A percentile compares a stretch with the other conserved stretches of the same genome.
Evolutionary conservation across 2,113 vertebrate genomes (phyloP).

Genomic region (Glaucomys volans): DNA sequence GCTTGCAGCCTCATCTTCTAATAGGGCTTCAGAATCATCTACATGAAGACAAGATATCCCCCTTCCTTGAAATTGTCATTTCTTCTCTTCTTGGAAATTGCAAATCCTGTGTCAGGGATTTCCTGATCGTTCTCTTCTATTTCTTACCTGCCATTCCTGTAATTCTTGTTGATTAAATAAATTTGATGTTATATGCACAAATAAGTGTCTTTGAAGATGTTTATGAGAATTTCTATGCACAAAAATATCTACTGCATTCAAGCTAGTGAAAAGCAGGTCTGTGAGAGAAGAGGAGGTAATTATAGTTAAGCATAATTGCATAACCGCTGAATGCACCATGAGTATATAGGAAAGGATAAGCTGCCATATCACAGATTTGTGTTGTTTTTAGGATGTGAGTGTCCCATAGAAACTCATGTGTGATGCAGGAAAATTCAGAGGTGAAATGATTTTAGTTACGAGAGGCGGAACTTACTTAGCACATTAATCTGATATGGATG

Average conservation of each 20-base stretch:
- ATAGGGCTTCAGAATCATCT: not conserved
- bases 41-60: not conserved
- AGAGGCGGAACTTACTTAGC: too few species aligned
- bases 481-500: too few species aligned
- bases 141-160: not conserved
- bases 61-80: too few species aligned
- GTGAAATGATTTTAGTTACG: too few species aligned
- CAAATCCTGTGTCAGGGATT: accelerated
- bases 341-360: not conserved
- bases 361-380: too few species aligned
- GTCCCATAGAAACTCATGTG: too few species aligned
- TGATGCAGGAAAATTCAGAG: too few species aligned
- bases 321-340: too few species aligned
- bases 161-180: not conserved
- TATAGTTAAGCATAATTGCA: not conserved
- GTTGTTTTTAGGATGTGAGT: too few species aligned
- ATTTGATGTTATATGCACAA: too few species aligned
- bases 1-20: not conserved
- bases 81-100: not conserved
- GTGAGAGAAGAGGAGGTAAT: not conserved
- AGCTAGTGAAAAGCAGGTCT: not conserved
- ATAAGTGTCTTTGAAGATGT: too few species aligned
- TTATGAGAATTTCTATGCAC: not conserved
- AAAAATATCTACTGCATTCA: too few species aligned
- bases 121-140: not conserved